Base-by-base conservation (phyloP, 2,888 invertebrate species). In the Encarsia formosa region DNA sequence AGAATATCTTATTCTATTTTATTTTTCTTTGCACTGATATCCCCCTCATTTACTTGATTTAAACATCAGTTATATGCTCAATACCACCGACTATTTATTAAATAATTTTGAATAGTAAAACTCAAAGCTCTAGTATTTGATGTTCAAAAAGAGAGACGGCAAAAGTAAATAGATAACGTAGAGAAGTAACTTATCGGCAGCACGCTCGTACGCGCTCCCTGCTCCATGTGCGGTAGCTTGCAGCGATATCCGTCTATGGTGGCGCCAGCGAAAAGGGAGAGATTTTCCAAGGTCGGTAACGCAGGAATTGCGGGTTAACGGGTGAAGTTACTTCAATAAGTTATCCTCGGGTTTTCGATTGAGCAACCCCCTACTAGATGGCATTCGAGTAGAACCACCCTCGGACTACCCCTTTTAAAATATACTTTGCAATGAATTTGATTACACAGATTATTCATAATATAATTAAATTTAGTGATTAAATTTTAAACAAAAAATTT, bases 311-410 rank as follows among this genome's bases (percentile, higher is more conserved):
- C 32, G 5, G n/a, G 16, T n/a, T 13, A 5, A 40, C 44, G 37
- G 32, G 16, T 9, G 58, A 41, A 49, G 61, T 39, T 58, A 59
- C 8, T 24, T 22, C 22, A 9, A 46, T 34, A 46, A 37, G 16
- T 35, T 44, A 31, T 24, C 45, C 22, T 20, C 29, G n/a, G 44
- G 32, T 31, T 47, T 34, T 32, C 20, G 24, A 51, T 47, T 5
- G 34, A 53, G 29, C 60, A 16, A 56, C 60, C 61, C 61, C 46
- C 45, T 26, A 31, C 15, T 20, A 63, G 65, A 51, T 59, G 61
- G 57, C 61, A 50, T 3, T 31, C 13, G 16, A 1, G 16, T 31
- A 23, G 5, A n/a, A 2, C 22, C 15, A 47, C 37, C 52, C 45
- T 2, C 23, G 24, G 23, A n/a, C n/a, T 16, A n/a, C 11, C 9